Base-by-base conservation (phyloP, 2,797 vertebrate species). In the Melanotaenia boesemani region DNA sequence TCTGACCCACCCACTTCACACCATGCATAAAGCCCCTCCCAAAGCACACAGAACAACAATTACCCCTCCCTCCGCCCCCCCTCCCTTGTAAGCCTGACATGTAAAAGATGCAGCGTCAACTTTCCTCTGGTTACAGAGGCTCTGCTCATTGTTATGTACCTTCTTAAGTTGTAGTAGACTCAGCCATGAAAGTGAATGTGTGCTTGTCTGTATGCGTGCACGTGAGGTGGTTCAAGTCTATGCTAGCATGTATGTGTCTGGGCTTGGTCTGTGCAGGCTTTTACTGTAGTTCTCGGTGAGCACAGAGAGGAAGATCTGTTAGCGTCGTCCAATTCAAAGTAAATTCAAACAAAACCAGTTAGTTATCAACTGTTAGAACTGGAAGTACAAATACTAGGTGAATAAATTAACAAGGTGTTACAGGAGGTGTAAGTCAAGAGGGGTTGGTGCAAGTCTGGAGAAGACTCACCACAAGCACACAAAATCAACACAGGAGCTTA, bases 231-330 rank as follows among this genome's bases (percentile, higher is more conserved):
- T n/a, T 57, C 48, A 3, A 30, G 59, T 44, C 46, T 68, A 1
- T 68, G 72, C 4, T 13, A 60, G 74, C 6, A 6, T 66, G 78
- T 34, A 54, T 75, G 64, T 72, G 74, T 28, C 28, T 72, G 59
- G 55, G 68, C 36, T 50, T 52, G 75, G 74, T 92, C 89, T 94
- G 92, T 93, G 93, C 92, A 93, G 90, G 92, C 90, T 90, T 95
- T 94, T 92, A 91, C 93, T 92, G 93, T 88, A 80, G 90, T 90
- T 85, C 82, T 87, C 58, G 48, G 85, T 93, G 89, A 93, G 91
- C 90, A 90, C 88, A 91, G 93, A 94, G 90, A 93, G 88, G 85
- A 68, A 85, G 82, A 81, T 66, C 64, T 73, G 79, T 82, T 87
- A 79, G 60, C 54, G 7, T 24, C 12, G 75, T 87, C 86, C 76